These are phyloP conservation scores for Crocidura indochinensis DNA, from an alignment of 2,797 vertebrate genomes.

Conservation along the genomic window DNA sequence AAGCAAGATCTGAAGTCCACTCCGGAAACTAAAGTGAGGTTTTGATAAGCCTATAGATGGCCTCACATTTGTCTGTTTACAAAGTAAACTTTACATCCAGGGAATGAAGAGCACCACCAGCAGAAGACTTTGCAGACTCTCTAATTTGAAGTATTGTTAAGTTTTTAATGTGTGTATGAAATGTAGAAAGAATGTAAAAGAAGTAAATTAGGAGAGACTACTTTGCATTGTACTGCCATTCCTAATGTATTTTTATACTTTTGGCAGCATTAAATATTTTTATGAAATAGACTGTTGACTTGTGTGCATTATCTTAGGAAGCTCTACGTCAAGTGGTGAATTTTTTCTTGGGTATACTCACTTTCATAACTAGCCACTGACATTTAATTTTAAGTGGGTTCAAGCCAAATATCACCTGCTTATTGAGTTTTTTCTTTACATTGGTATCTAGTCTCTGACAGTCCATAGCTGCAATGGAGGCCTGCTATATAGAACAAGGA, in stretches of 20 bases:
- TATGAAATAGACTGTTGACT: constrained; percentile 89
- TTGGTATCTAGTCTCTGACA: too few relatives aligned
- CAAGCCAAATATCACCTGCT: not conserved
- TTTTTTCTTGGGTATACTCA: constrained; percentile 53
- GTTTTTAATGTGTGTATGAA: constrained; percentile 91
- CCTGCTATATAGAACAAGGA: too few relatives aligned
- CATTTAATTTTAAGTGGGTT: constrained; percentile 41
- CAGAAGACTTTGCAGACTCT: constrained; percentile 90
- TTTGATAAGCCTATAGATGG: constrained; percentile 87
- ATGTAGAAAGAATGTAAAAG: constrained; percentile 91
- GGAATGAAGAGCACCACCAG: constrained; percentile 92
- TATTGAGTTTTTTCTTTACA: constrained; percentile 1
- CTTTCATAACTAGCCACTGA: constrained; percentile 14
- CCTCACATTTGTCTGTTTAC: constrained; percentile 93
- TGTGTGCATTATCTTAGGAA: constrained; percentile 87
- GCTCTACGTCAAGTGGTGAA: constrained; percentile 30
- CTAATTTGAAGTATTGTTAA: constrained; percentile 87
- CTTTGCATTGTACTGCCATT: constrained; percentile 93
- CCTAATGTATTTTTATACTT: constrained; percentile 93
- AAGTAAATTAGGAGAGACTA: constrained; percentile 89
- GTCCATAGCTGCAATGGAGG: too few relatives aligned
- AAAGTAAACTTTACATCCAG: constrained; percentile 91
- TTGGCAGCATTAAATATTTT: constrained; percentile 95
- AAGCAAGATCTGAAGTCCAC: constrained; percentile 91
- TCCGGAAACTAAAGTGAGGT: constrained; percentile 91